Conservation (phyloP, 2,888 invertebrate genomes). For the Epinotia brunnichana region DNA sequence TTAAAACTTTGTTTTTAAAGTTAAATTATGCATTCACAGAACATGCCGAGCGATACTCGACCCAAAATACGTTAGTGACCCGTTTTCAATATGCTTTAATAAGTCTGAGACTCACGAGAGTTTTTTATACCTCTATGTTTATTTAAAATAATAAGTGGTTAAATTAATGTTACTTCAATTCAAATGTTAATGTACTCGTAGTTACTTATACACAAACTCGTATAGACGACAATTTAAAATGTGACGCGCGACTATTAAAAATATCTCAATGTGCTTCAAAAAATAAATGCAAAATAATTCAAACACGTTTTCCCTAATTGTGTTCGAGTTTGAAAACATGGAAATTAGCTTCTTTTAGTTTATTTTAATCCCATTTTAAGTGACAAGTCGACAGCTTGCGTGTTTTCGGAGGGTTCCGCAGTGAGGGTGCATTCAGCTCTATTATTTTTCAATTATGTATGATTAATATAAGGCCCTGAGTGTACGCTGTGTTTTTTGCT, state of each 20-base stretch:
- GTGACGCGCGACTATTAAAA: background rate
- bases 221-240: too few species aligned
- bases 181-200: too few species aligned
- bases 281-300: constrained; percentile 31
- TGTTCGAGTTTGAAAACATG: constrained; percentile 35
- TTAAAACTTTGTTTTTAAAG: too few species aligned
- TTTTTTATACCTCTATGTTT: too few species aligned
- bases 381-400: constrained; percentile 64
- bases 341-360: constrained; percentile 43
- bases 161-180: too few species aligned
- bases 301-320: constrained; percentile 23
- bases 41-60: too few species aligned
- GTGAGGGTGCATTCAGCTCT: constrained; percentile 60
- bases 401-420: constrained; percentile 60
- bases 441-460: constrained; percentile 71
- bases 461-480: constrained; percentile 55
- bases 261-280: background rate
- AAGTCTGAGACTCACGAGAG: too few species aligned
- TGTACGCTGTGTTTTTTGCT: constrained; percentile 50
- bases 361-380: constrained; percentile 47
- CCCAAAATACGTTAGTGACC: too few species aligned
- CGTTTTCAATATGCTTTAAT: too few species aligned
- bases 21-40: too few species aligned
- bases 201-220: too few species aligned
- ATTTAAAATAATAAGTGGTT: too few species aligned